Evolutionary conservation across 2,113 vertebrate genomes (phyloP).

Genomic region (Ceyx cyanopectus): DNA sequence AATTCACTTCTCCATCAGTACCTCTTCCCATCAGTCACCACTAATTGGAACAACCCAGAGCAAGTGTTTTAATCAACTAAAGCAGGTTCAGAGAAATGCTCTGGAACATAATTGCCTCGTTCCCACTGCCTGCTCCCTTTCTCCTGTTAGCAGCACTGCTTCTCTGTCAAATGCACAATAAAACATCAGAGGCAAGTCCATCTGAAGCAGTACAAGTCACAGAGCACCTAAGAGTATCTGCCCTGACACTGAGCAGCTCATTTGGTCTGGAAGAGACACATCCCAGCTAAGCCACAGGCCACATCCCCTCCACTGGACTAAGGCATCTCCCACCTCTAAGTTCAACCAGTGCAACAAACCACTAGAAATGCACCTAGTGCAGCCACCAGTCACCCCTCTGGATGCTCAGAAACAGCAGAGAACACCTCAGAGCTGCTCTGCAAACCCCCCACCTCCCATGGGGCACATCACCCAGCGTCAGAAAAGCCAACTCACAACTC

Average conservation of each 20-base stretch:
- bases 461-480: neutral
- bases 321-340: neutral
- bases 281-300: neutral
- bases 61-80: neutral
- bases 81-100: constrained; percentile 4
- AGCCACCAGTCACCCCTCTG: neutral
- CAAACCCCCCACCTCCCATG: neutral
- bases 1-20: neutral
- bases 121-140: neutral
- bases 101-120: neutral
- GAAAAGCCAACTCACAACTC: neutral
- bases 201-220: neutral
- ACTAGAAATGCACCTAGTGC: neutral
- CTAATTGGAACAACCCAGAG: neutral
- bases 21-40: neutral
- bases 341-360: neutral
- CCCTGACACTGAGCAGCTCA: neutral
- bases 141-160: neutral
- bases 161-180: constrained; percentile 2
- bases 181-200: neutral
- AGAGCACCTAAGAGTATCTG: neutral
- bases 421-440: neutral
- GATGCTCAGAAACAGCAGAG: neutral
- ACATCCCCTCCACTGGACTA: neutral
- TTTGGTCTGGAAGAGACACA: neutral